Conservation (phyloP, 2,888 invertebrate species). For the Aporophyla nigra region DNA sequence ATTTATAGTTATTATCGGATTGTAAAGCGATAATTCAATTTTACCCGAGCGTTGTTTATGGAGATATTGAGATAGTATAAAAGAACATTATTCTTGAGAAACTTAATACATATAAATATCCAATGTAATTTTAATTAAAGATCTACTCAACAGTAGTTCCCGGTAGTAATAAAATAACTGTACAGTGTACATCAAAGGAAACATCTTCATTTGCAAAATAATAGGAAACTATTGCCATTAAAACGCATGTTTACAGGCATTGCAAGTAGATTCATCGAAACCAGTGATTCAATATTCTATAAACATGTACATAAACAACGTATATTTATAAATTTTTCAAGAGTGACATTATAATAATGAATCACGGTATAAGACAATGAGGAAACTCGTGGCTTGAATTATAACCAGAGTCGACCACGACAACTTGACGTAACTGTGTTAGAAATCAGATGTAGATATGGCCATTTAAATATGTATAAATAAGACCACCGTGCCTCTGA, state of each 20-base stretch:
- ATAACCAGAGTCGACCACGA: conserved; percentile 39
- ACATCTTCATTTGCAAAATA: conserved; percentile 7
- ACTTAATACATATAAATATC: conserved; percentile 20
- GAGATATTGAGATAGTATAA: conserved; percentile 34
- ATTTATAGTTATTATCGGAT: conserved; percentile 59
- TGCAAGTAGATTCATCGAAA: conserved; percentile 40
- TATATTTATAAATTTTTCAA: conserved; percentile 63
- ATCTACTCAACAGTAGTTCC: conserved; percentile 3
- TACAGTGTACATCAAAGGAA: background rate
- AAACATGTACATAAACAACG: conserved; percentile 54
- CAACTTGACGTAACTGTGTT: conserved; percentile 48
- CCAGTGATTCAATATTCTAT: conserved; percentile 61
- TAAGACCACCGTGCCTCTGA: conserved; percentile 32
- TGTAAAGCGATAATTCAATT: conserved; percentile 54
- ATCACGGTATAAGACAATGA: conserved; percentile 79
- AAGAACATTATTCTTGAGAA: conserved; percentile 30
- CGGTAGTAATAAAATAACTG: background rate
- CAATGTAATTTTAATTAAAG: conserved; percentile 5
- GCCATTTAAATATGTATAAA: conserved; percentile 43
- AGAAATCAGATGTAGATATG: conserved; percentile 45
- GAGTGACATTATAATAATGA: conserved; percentile 70
- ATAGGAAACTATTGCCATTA: conserved; percentile 13
- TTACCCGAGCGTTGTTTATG: conserved; percentile 42
- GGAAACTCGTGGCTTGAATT: conserved; percentile 79
- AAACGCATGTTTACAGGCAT: conserved; percentile 21